Percentiles rank a stretch among this genome's conserved stretches.
Conservation (phyloP, 2,797 vertebrate species). For the Lepilemur ruficaudatus region DNA sequence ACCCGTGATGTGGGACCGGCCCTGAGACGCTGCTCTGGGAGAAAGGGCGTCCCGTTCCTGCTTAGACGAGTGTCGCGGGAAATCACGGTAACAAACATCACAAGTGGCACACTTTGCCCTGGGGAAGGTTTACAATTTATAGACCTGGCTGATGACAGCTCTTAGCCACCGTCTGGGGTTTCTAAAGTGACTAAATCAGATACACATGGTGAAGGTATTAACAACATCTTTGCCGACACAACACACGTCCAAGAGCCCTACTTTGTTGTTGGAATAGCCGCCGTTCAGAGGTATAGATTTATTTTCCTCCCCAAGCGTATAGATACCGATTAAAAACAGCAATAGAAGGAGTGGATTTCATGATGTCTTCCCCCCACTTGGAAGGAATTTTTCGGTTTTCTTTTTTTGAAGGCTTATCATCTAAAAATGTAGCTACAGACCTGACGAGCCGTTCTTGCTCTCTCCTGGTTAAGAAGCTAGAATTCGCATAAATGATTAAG, state of each 20-base stretch:
- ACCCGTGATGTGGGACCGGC: fast-evolving
- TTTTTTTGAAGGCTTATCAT: neutral
- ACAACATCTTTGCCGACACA: no score
- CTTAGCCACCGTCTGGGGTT: neutral
- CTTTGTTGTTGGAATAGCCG: neutral
- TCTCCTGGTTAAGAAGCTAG: neutral
- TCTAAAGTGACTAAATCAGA: neutral
- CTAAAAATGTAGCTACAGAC: neutral
- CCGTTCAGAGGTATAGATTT: neutral
- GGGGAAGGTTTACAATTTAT: fast-evolving
- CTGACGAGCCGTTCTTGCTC: neutral
- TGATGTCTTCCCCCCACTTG: neutral
- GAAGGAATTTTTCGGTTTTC: neutral
- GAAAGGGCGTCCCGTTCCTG: neutral
- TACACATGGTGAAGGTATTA: fast-evolving
- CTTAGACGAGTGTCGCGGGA: neutral
- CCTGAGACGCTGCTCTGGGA: fast-evolving
- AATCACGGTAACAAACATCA: neutral
- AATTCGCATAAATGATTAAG: constrained; percentile 22
- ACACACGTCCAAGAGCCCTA: fast-evolving
- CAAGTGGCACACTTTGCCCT: fast-evolving
- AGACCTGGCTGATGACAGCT: neutral
- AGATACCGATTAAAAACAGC: neutral
- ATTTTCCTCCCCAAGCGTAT: neutral
- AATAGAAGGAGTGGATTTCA: neutral